A percentile compares a stretch with the other conserved stretches of the same genome.
phyloP scores from a whole-genome alignment of 2,113 vertebrate genomes.

The Myotis yumanensis region DNA sequence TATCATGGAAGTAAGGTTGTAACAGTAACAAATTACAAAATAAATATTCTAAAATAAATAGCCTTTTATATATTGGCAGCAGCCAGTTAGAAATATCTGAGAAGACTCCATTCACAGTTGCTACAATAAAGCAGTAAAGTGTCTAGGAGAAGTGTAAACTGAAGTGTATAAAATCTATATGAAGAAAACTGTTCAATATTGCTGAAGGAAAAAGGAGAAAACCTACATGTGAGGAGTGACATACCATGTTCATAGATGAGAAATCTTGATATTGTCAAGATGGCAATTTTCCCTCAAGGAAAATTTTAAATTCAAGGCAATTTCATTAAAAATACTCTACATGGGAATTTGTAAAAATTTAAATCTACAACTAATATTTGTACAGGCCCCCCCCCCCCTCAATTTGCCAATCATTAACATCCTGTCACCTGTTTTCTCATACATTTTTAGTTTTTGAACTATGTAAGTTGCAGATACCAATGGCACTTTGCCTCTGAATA shows the following conservation, averaged over 20 bases:
- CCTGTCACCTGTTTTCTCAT: not conserved
- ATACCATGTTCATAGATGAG: not conserved
- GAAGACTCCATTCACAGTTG: not conserved
- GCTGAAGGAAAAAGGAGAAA: not conserved
- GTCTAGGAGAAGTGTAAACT: not conserved
- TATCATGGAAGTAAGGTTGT: not conserved
- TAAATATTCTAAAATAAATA: slow-evolving; percentile 24
- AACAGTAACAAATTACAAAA: not conserved
- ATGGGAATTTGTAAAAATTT: slow-evolving; percentile 3
- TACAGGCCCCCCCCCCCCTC: not conserved
- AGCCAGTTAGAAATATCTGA: not conserved
- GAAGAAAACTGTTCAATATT: not conserved
- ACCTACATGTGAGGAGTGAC: not conserved
- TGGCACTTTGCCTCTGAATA: not conserved
- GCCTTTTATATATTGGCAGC: not conserved
- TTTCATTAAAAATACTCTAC: not conserved
- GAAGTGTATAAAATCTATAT: not conserved
- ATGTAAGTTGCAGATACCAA: not conserved
- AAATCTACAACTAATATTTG: not conserved
- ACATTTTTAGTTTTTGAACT: not conserved
- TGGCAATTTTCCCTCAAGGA: not conserved
- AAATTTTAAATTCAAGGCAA: slow-evolving; percentile 26
- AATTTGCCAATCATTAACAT: not conserved
- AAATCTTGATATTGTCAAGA: not conserved
- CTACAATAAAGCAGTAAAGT: not conserved